Evolutionary conservation across 2,797 vertebrate genomes (phyloP), one percentile per base, ranked within the genome.

Genomic region (Limnodromus scolopaceus): DNA sequence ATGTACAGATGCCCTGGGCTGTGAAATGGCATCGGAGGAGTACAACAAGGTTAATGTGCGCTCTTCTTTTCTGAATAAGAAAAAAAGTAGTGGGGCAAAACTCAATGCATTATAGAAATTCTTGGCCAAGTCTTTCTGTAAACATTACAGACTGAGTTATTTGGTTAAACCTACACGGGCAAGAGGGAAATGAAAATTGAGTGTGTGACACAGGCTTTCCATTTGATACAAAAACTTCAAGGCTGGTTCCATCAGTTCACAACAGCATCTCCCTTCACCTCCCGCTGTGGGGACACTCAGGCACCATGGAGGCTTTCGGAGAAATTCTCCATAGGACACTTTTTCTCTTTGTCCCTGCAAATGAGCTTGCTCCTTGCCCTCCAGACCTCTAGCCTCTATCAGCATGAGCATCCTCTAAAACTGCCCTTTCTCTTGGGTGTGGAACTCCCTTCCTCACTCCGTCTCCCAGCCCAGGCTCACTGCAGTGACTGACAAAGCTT

Each of bases 291-390:
- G 75, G 74, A 76, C 70, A 38, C 69, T 81, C 70, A 34, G 36
- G 84, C 49, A 63, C 39, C 66, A 12, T 1, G 36, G 55, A 81
- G 30, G 36, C 25, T 71, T 83, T 68, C 43, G 85, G 53, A 75
- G 24, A 68, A 63, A 53, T 76, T 45, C 48, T 86, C 84, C 43
- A 53, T 11, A 84, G 66, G 66, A 86, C 18, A 23, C 7, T 65
- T 60, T 58, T 86, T 55, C 53, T 89, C 61, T 96, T 83, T 85
- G 72, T 78, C 43, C 58, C 55, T 17, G 7, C 25, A 92, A 75
- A 89, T 30, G 30, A 87, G 36, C 61, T 65, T 86, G 49, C 23
- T 65, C 61, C 65, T 81, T 49, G 79, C 0, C 0, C 36, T 89
- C 22, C 19, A 70, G 64, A 83, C 41, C 57, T 87, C 55, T 69